Percentiles rank a stretch among this genome's conserved stretches.
phyloP scores from a whole-genome alignment of 64 coral and sea anemone species.

The Dendrophyllia cribrosa region DNA sequence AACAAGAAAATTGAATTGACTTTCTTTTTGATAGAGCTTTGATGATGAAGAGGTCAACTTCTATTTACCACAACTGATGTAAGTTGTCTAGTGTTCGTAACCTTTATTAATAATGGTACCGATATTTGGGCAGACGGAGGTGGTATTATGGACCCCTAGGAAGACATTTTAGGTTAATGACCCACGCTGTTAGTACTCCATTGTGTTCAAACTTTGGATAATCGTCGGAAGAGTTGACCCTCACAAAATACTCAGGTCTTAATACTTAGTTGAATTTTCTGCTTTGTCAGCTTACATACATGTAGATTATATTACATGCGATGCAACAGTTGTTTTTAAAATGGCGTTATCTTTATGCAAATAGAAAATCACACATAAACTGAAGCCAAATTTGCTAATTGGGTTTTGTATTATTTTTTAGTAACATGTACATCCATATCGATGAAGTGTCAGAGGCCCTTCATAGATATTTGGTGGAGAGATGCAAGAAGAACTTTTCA shows the following conservation, averaged over 20 bases:
- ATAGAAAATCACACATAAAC: too few relatives aligned
- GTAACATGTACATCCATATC: constrained; percentile 99
- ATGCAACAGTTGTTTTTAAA: too few relatives aligned
- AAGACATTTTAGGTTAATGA: too few relatives aligned
- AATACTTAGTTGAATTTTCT: too few relatives aligned
- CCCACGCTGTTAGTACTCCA: too few relatives aligned
- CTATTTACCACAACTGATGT: constrained; percentile 96
- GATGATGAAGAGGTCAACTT: constrained; percentile 92
- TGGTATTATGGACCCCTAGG: too few relatives aligned
- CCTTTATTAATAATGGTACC: neutral
- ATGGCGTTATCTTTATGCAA: too few relatives aligned
- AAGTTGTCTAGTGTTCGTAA: constrained; percentile 53
- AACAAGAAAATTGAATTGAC: neutral
- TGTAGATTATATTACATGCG: too few relatives aligned
- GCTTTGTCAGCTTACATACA: too few relatives aligned
- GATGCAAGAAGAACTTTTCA: constrained; percentile 83
- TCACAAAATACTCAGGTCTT: too few relatives aligned
- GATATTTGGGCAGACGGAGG: neutral
- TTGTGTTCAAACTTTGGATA: too few relatives aligned
- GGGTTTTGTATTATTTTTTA: constrained; percentile 15
- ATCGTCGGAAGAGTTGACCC: too few relatives aligned
- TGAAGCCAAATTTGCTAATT: neutral
- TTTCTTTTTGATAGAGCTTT: constrained; percentile 70
- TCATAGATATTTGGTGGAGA: constrained; percentile 89
- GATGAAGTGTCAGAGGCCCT: constrained; percentile 94